These are phyloP conservation scores for Ciconia nigra DNA, from an alignment of 2,797 vertebrate species.

Conservation along the genomic window DNA sequence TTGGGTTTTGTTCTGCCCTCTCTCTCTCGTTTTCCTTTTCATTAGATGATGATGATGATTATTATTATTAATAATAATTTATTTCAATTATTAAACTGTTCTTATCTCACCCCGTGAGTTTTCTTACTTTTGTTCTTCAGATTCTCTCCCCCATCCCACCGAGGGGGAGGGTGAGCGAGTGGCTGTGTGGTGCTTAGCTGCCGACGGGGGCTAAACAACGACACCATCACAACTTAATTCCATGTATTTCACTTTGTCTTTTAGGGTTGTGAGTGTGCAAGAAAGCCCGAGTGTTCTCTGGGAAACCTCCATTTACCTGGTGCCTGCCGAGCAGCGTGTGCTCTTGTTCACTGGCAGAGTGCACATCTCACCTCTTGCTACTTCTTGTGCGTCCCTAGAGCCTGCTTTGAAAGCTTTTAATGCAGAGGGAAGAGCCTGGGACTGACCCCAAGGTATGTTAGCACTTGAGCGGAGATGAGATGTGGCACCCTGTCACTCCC, in stretches of 20 bases:
- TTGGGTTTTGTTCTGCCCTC: too few relatives aligned
- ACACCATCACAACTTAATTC: neutral
- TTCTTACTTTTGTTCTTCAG: too few relatives aligned
- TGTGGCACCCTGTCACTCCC: neutral
- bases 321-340: rapidly evolving
- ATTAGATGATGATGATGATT: too few relatives aligned
- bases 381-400: rapidly evolving
- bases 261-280: neutral
- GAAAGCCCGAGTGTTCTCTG: rapidly evolving
- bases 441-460: rapidly evolving
- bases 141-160: too few relatives aligned
- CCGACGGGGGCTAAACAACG: too few relatives aligned
- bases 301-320: rapidly evolving
- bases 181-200: too few relatives aligned
- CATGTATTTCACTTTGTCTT: neutral
- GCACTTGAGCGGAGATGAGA: neutral
- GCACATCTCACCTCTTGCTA: rapidly evolving
- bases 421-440: neutral
- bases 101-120: too few relatives aligned
- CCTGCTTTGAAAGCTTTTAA: neutral
- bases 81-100: too few relatives aligned
- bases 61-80: too few relatives aligned
- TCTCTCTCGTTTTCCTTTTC: too few relatives aligned
- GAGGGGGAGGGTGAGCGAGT: too few relatives aligned
- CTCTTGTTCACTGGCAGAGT: rapidly evolving